phyloP scores from a whole-genome alignment of 2,888 invertebrate species.

The Drosophila siamana region DNA sequence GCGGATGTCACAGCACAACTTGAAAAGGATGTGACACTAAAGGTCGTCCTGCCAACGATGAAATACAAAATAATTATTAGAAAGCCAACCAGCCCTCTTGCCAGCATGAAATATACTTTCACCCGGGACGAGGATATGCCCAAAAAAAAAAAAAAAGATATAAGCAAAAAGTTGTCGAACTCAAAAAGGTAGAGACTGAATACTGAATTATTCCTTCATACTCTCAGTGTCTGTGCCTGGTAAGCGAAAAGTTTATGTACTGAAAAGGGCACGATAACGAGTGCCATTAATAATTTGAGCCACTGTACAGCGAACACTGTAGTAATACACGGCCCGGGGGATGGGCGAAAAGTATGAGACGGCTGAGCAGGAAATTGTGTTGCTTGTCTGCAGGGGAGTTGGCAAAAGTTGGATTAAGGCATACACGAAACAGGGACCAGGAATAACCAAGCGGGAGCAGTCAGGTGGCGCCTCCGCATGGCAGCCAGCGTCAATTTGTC shows the following conservation, averaged over 20 bases:
- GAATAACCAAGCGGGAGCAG: not conserved
- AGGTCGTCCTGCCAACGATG: slow-evolving; percentile 77
- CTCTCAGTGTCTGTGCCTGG: slow-evolving; percentile 29
- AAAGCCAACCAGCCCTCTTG: slow-evolving; percentile 37
- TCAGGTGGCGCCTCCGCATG: slow-evolving; percentile 48
- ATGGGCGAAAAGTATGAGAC: not conserved
- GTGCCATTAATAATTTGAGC: slow-evolving; percentile 84
- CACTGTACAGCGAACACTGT: slow-evolving; percentile 27
- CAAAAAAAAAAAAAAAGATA: slow-evolving; percentile 22
- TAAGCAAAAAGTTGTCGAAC: slow-evolving; percentile 30
- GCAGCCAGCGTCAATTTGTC: slow-evolving; percentile 80
- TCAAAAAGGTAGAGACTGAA: slow-evolving; percentile 45
- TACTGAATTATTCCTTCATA: slow-evolving; percentile 1
- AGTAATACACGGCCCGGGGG: not conserved
- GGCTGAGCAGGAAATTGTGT: slow-evolving; percentile 65
- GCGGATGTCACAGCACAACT: slow-evolving; percentile 60
- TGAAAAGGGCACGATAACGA: slow-evolving; percentile 85
- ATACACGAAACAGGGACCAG: slow-evolving; percentile 33
- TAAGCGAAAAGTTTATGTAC: slow-evolving; percentile 84
- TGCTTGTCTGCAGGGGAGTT: slow-evolving; percentile 63
- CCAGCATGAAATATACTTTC: slow-evolving; percentile 43
- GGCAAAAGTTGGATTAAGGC: slow-evolving; percentile 64
- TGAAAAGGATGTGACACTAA: slow-evolving; percentile 78
- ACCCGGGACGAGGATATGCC: too few relatives aligned
- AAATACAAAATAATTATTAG: slow-evolving; percentile 74